Base-by-base conservation (phyloP, 2,888 invertebrate genomes). In the Heliconius erato region DNA sequence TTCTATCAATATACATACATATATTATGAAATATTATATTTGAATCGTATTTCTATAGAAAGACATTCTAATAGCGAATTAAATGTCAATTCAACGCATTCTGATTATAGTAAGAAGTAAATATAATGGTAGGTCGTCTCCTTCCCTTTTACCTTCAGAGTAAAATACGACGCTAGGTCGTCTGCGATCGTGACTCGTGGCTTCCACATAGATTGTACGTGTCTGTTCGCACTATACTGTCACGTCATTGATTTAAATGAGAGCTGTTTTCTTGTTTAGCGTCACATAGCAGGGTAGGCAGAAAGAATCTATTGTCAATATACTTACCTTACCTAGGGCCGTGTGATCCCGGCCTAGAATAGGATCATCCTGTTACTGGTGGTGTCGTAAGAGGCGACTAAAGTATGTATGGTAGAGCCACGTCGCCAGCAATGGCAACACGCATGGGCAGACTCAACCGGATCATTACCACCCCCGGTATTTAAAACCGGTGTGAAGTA, bases 181-280 rank as follows among this genome's bases (percentile, higher is more conserved):
- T 81, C 86, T 84, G 82, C 79, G 85, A 85, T 88, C 88, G 88
- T 88, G 88, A 88, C 88, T 87, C 81, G 85, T 78, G 79, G 83
- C 85, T 86, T 81, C 83, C 86, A 83, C 82, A 85, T 85, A 87
- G 87, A 83, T 85, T 83, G 84, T 82, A 59, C 74, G 79, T 79
- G 69, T 81, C 77, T 35, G 85, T 83, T 82, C 71, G 67, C 83
- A 85, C 74, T 86, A 77, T 35, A 28, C 23, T 19, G 67, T 68
- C 28, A 76, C 67, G 78, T 74, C 59, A 78, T 65, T 81, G 63
- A 32, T 16, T 63, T 68, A n/a, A 79, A 35, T 35, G 19, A 69
- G 35, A 35, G 35, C 23, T 5, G 14, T 35, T 19, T 32, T 12
- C 54, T 19, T 19, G 19, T 54, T 54, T 3, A 54, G 12, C 4